Conservation (phyloP, 2,797 vertebrate species). For the Pitangus sulphuratus region DNA sequence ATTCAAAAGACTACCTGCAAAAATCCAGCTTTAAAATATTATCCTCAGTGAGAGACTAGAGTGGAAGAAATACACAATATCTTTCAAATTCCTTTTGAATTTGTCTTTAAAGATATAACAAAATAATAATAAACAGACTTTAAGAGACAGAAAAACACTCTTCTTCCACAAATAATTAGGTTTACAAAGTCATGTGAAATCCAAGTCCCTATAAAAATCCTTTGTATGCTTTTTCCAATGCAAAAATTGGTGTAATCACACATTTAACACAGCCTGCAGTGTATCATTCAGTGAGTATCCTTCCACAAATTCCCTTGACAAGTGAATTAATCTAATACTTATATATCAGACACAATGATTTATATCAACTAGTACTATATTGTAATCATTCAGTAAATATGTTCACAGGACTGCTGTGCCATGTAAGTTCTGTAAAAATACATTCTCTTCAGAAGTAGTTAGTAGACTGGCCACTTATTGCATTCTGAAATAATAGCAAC, state of each 20-base stretch:
- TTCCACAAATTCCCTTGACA: not conserved
- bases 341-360: not conserved
- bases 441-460: not conserved
- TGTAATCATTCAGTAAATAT: slow-evolving; percentile 24
- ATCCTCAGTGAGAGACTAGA: not conserved
- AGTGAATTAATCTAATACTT: not conserved
- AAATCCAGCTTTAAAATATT: not conserved
- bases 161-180: not conserved
- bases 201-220: not conserved
- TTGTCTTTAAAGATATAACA: not conserved
- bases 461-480: not conserved
- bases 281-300: not conserved
- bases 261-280: not conserved
- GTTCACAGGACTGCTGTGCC: not conserved
- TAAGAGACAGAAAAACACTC: not conserved
- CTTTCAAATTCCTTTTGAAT: not conserved
- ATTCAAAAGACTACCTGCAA: not conserved
- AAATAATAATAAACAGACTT: not conserved
- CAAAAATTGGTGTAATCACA: not conserved
- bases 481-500: not conserved
- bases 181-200: slow-evolving; percentile 5
- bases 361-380: not conserved
- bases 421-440: not conserved
- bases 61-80: not conserved
- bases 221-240: not conserved